A percentile compares a stretch with the other conserved stretches of the same genome.
These are phyloP conservation scores for Triplophysa siluroides DNA, from an alignment of 2,113 vertebrate genomes.

Conservation along the genomic window DNA sequence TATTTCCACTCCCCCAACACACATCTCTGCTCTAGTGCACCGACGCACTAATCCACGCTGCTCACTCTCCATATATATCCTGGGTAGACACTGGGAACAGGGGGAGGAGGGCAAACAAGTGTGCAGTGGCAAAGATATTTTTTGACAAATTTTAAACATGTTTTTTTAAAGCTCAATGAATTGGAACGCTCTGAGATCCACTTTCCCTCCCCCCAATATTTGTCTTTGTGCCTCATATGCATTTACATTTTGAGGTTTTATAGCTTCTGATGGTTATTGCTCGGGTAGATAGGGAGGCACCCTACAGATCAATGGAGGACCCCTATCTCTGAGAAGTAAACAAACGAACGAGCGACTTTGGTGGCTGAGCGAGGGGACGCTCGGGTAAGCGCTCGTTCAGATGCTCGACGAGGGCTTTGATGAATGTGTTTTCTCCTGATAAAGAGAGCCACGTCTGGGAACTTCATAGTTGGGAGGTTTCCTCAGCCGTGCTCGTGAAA, in stretches of 20 bases:
- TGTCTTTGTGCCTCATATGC: constrained; percentile 9
- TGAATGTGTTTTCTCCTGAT: constrained; percentile 55
- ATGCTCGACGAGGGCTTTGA: constrained; percentile 44
- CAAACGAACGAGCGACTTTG: constrained; percentile 35
- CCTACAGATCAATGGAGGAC: constrained; percentile 40
- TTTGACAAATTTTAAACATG: constrained; percentile 26
- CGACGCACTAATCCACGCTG: constrained; percentile 79
- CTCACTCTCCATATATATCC: constrained; percentile 56
- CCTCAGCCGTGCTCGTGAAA: constrained; percentile 17
- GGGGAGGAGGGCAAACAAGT: constrained; percentile 25
- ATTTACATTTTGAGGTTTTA: constrained; percentile 28
- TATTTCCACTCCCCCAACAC: constrained; percentile 50
- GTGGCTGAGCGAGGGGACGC: constrained; percentile 23
- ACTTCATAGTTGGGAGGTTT: constrained; percentile 8
- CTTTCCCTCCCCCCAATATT: background rate
- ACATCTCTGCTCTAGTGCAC: constrained; percentile 59
- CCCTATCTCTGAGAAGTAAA: constrained; percentile 48
- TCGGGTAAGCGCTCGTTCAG: constrained; percentile 37
- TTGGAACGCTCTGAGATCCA: background rate
- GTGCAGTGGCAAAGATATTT: constrained; percentile 36
- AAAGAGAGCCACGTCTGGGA: constrained; percentile 44
- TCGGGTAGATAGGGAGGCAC: background rate
- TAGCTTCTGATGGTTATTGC: constrained; percentile 41
- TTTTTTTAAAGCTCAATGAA: constrained; percentile 29
- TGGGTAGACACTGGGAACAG: constrained; percentile 25